phyloP scores from a whole-genome alignment of 2,888 invertebrate genomes.

The Ephialtes manifestator region DNA sequence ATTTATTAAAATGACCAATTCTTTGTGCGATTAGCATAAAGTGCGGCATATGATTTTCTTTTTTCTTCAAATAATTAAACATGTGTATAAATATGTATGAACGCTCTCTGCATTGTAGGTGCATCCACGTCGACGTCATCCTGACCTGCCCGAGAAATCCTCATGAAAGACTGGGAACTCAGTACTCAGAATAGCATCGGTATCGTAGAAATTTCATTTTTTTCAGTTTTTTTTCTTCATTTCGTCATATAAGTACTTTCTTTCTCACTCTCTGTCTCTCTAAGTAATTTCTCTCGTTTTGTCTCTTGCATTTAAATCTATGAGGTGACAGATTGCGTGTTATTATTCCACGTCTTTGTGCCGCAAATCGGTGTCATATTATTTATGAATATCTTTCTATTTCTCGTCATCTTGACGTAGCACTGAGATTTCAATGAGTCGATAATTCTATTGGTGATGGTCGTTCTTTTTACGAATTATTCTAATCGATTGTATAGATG shows the following conservation, averaged over 20 bases:
- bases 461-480: conserved; percentile 26
- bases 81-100: conserved; percentile 78
- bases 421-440: conserved; percentile 17
- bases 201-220: conserved; percentile 84
- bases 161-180: conserved; percentile 86
- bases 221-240: conserved; percentile 77
- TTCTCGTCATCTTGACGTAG: conserved; percentile 10
- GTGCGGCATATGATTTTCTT: conserved; percentile 24
- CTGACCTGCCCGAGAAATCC: conserved; percentile 86
- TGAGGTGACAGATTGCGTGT: conserved; percentile 20
- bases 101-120: conserved; percentile 86
- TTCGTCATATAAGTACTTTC: conserved; percentile 52
- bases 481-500: background rate
- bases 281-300: conserved; percentile 13
- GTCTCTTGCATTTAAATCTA: conserved; percentile 40
- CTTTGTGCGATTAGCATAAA: conserved; percentile 44
- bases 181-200: conserved; percentile 86
- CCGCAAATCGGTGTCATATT: conserved; percentile 6
- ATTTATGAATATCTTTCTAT: conserved; percentile 23
- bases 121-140: conserved; percentile 85
- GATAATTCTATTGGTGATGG: conserved; percentile 40
- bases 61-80: conserved; percentile 16
- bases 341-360: background rate
- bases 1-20: conserved; percentile 48
- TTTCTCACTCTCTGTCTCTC: conserved; percentile 61